Conservation (phyloP, 2,888 invertebrate genomes). For the Toxonevra muliebris region DNA sequence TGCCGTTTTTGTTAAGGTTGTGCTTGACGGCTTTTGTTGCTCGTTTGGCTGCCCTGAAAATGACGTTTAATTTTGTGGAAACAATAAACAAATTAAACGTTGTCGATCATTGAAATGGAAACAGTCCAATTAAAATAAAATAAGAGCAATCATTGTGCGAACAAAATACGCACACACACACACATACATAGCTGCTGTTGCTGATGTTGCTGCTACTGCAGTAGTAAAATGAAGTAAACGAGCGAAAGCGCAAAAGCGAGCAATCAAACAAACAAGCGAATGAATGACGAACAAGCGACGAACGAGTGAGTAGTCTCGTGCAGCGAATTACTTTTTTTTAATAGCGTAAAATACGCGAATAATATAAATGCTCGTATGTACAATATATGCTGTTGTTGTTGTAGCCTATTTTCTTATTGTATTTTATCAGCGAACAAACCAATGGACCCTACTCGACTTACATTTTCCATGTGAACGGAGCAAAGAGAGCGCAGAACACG, state of each 20-base stretch:
- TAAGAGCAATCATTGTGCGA: slow-evolving; percentile 10
- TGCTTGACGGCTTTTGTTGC: neutral
- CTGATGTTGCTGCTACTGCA: neutral
- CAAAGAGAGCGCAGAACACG: too few relatives aligned
- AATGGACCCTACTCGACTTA: neutral
- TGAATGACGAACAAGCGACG: neutral
- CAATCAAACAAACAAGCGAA: slow-evolving; percentile 28
- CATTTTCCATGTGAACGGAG: too few relatives aligned
- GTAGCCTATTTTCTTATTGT: neutral
- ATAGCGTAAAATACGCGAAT: slow-evolving; percentile 13
- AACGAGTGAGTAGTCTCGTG: slow-evolving; percentile 18
- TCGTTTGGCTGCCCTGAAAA: neutral
- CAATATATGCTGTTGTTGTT: neutral
- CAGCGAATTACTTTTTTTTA: slow-evolving; percentile 16
- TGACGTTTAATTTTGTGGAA: neutral
- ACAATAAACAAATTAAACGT: slow-evolving; percentile 1
- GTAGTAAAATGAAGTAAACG: slow-evolving; percentile 17
- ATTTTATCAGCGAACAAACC: neutral
- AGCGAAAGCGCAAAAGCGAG: slow-evolving; percentile 34
- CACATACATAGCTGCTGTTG: neutral
- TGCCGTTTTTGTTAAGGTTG: neutral
- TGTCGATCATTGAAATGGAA: slow-evolving; percentile 1
- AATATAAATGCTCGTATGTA: slow-evolving; percentile 2
- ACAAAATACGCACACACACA: slow-evolving; percentile 7
- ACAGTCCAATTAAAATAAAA: slow-evolving; percentile 16